Base-by-base conservation (phyloP, 2,797 vertebrate genomes). In the Pipistrellus nathusii region DNA sequence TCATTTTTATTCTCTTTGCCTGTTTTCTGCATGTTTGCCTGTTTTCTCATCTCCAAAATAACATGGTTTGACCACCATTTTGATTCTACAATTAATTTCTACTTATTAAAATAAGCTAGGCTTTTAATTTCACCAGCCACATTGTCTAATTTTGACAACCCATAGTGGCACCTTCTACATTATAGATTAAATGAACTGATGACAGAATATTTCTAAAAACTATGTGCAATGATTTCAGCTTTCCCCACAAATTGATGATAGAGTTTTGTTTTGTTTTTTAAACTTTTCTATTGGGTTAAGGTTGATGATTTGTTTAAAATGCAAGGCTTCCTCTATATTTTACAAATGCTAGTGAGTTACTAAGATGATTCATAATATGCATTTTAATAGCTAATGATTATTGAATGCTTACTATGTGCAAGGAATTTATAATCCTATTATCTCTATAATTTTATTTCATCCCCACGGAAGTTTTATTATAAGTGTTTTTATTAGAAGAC, bases 261-360 rank as follows among this genome's bases (percentile, higher is more conserved):
- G 30, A n/a, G 20, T 13, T 27, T n/a, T 44, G n/a, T n/a, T n/a
- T n/a, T n/a, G n/a, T n/a, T n/a, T n/a, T n/a, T n/a, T n/a, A n/a
- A 72, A 81, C 18, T 15, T 62, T 73, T 51, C 20, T 88, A 27
- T 64, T 82, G 25, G 32, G 10, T 53, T 88, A 10, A 93, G 10
- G 15, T 77, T 64, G 41, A 27, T 72, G 27, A 59, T 88, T 85
- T 81, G 10, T 35, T 95, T 84, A 95, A 88, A 80, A 84, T 76
- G 8, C 21, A 82, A 82, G 38, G n/a, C 85, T 64, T 7, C 1
- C 59, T 76, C 41, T 88, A 3, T 53, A 32, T 51, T 13, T 72
- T 72, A 44, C 6, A 66, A 53, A 48, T 35, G 5, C 2, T 82
- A 55, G 30, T 69, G 15, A 78, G 21, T 85, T 93, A 32, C 21